Evolutionary conservation across 2,113 vertebrate genomes (phyloP).

Genomic region (Cairina moschata): DNA sequence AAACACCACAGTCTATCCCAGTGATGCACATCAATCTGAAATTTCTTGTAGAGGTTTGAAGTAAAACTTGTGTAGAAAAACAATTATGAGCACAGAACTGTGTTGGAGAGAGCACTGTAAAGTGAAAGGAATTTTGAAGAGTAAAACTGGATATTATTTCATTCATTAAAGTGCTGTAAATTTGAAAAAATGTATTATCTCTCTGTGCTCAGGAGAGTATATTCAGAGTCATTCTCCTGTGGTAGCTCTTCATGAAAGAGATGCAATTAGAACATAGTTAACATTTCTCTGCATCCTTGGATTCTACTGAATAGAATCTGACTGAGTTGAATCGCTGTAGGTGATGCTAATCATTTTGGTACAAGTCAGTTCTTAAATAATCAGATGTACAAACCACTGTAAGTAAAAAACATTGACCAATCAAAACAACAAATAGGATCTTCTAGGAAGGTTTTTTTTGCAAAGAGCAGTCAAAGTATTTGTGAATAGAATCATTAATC

Average conservation of each 20-base stretch:
- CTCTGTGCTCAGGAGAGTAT: not conserved
- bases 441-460: not conserved
- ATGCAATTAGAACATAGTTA: not conserved
- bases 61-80: not conserved
- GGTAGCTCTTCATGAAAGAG: not conserved
- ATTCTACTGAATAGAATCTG: not conserved
- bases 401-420: not conserved
- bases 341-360: not conserved
- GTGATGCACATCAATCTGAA: not conserved
- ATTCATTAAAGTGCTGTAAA: not conserved
- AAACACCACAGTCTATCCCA: not conserved
- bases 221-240: not conserved
- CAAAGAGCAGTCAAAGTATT: not conserved
- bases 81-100: not conserved
- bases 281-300: not conserved
- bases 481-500: not conserved
- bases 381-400: not conserved
- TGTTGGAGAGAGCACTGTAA: not conserved
- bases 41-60: not conserved
- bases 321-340: not conserved
- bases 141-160: not conserved
- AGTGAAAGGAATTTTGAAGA: not conserved
- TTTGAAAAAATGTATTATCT: not conserved
- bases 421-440: not conserved
- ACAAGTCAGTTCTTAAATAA: not conserved